Base-by-base conservation (phyloP, 2,888 invertebrate genomes). In the Lycaena phlaeas region DNA sequence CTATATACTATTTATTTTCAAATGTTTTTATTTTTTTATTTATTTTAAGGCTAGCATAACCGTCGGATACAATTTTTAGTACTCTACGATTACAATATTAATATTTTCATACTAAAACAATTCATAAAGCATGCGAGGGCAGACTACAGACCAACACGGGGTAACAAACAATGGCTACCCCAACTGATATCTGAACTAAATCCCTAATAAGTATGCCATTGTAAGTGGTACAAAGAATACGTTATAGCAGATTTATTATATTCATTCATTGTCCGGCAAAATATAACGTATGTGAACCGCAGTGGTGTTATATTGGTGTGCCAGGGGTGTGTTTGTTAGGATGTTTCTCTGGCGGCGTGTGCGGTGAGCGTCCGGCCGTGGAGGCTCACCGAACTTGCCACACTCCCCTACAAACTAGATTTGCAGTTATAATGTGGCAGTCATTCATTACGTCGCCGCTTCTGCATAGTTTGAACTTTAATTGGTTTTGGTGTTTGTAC, bases 131-230 rank as follows among this genome's bases (percentile, higher is more conserved):
- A 68, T 58, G 61, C 54, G 56, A 46, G 44, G 44, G 52, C 56
- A 52, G 69, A 71, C 62, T 69, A 72, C 65, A 68, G 68, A 68
- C 78, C 75, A 68, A 76, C 74, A 64, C 74, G 76, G 73, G 59
- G 75, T 63, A 79, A 75, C 71, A 79, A 82, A 84, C 84, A 82
- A 84, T 81, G 62, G 72, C 72, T 77, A 77, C 84, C 82, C 82
- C 78, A 82, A 82, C 82, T 84, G 82, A 82, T 84, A 84, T 81
- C 84, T 81, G 84, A 77, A 82, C 82, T 82, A 82, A 82, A 82
- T 82, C 84, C 82, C 84, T 84, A 82, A 84, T 84, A 84, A 84
- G 84, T 84, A 82, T 81, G 81, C 84, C 81, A 82, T 82, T 82
- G 84, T 81, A 72, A 62, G 72, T 72, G 68, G 78, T 68, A 81